phyloP scores from a whole-genome alignment of 2,888 invertebrate genomes.

The Xanthostigma xanthostigma region DNA sequence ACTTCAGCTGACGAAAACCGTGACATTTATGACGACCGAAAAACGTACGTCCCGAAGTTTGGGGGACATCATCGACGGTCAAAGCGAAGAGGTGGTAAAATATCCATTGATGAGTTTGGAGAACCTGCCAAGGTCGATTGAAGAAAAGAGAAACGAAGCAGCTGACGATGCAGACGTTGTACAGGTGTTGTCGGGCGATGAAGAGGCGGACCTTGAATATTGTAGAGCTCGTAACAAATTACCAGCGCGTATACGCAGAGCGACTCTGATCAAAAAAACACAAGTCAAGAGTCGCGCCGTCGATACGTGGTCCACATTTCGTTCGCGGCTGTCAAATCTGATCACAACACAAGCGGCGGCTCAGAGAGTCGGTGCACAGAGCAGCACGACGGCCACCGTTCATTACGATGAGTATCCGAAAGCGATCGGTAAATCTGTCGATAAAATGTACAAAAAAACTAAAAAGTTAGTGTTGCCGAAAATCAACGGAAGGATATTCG shows the following conservation, averaged over 20 bases:
- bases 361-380: slow-evolving; percentile 24
- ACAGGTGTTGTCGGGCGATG: neutral
- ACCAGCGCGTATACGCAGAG: slow-evolving; percentile 19
- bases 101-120: too few relatives aligned
- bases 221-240: slow-evolving; percentile 20
- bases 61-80: too few relatives aligned
- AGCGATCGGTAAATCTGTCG: slow-evolving; percentile 19
- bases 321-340: slow-evolving; percentile 23
- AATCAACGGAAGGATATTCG: slow-evolving; percentile 22
- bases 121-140: neutral
- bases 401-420: slow-evolving; percentile 23
- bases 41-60: too few relatives aligned
- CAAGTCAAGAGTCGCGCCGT: slow-evolving; percentile 17
- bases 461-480: slow-evolving; percentile 25
- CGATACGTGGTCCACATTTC: slow-evolving; percentile 24
- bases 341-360: slow-evolving; percentile 25
- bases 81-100: too few relatives aligned
- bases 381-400: slow-evolving; percentile 1
- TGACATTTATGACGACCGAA: too few relatives aligned
- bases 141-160: neutral
- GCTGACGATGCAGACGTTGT: neutral
- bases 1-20: too few relatives aligned
- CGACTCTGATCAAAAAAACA: slow-evolving; percentile 20
- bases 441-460: slow-evolving; percentile 27
- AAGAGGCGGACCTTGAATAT: slow-evolving; percentile 17